A percentile compares a stretch with the other conserved stretches of the same genome.
Conservation (phyloP, 92 coral and sea anemone species). For the Actinernus sp. region DNA sequence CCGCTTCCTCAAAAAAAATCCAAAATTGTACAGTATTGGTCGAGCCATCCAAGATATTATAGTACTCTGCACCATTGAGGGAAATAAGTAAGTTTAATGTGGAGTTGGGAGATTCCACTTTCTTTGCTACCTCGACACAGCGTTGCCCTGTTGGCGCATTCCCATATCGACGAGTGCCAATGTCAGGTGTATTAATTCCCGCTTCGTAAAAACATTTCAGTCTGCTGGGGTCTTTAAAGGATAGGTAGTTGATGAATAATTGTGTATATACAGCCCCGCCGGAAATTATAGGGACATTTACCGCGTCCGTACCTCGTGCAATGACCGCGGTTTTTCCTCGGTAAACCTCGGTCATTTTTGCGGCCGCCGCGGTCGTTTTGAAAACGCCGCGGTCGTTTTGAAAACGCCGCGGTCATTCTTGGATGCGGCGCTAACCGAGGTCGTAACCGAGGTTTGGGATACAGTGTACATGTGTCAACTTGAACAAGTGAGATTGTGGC, state of each 20-base stretch:
- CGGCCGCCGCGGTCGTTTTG: too few species aligned
- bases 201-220: conserved; percentile 46
- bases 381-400: too few species aligned
- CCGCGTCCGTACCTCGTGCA: too few species aligned
- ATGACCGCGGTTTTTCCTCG: too few species aligned
- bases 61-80: conserved; percentile 32
- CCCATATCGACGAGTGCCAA: conserved; percentile 36
- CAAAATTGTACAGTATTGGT: conserved; percentile 28
- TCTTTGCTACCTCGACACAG: conserved; percentile 34
- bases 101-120: conserved; percentile 20
- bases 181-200: conserved; percentile 23
- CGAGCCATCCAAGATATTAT: conserved; percentile 26
- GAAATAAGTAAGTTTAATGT: conserved; percentile 30
- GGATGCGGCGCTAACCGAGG: too few species aligned
- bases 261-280: too few species aligned
- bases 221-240: conserved; percentile 28
- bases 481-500: too few species aligned
- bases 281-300: too few species aligned
- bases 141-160: conserved; percentile 31
- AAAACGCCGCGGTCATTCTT: too few species aligned
- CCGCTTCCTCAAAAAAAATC: conserved; percentile 22
- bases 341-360: too few species aligned
- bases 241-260: conserved; percentile 36
- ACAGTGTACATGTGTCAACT: too few species aligned
- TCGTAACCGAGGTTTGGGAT: too few species aligned